phyloP scores from a whole-genome alignment of 2,113 vertebrate genomes.

The Brachirus orientalis region DNA sequence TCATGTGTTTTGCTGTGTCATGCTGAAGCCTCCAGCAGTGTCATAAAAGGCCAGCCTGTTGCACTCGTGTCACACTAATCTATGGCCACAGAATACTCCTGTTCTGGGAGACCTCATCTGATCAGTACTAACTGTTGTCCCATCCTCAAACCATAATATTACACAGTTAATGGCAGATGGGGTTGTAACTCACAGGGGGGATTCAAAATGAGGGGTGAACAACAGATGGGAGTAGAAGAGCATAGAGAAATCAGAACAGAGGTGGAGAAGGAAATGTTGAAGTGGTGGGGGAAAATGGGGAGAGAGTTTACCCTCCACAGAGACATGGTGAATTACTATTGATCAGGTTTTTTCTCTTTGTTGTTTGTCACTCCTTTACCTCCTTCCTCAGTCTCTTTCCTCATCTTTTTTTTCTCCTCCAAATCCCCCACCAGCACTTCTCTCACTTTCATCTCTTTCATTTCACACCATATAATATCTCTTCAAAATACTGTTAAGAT shows the following conservation, averaged over 20 bases:
- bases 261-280: slow-evolving; percentile 37
- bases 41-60: slow-evolving; percentile 19
- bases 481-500: slow-evolving; percentile 18
- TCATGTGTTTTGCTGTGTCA: slow-evolving; percentile 39
- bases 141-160: slow-evolving; percentile 14
- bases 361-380: slow-evolving; percentile 41
- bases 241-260: slow-evolving; percentile 26
- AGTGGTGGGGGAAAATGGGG: slow-evolving; percentile 9
- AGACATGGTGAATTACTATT: slow-evolving; percentile 68
- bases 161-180: slow-evolving; percentile 16
- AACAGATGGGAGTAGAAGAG: slow-evolving; percentile 36
- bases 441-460: slow-evolving; percentile 14
- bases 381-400: slow-evolving; percentile 22
- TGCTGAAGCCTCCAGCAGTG: slow-evolving; percentile 7
- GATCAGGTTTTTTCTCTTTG: slow-evolving; percentile 61
- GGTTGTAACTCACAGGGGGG: slow-evolving; percentile 28
- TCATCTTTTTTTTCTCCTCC: slow-evolving; percentile 21
- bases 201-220: slow-evolving; percentile 27
- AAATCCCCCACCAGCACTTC: slow-evolving; percentile 10
- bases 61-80: slow-evolving; percentile 20
- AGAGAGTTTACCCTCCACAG: slow-evolving; percentile 47
- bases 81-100: not conserved
- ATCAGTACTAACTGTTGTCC: slow-evolving; percentile 17
- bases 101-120: slow-evolving; percentile 16
- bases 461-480: slow-evolving; percentile 23